These are phyloP conservation scores for Thysanoteuthis rhombus DNA, from an alignment of 2,888 invertebrate genomes.

Conservation along the genomic window DNA sequence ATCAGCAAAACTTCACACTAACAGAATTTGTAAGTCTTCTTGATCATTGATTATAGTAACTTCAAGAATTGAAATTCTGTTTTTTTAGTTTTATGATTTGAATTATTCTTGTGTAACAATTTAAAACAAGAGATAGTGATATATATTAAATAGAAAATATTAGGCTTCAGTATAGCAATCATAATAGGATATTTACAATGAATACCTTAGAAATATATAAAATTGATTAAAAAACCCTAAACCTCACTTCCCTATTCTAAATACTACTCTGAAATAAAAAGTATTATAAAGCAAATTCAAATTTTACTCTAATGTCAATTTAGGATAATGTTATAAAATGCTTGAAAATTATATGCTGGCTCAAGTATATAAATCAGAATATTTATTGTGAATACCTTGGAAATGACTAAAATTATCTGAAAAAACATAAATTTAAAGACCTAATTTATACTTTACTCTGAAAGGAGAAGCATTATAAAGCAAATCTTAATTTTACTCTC, in stretches of 20 bases:
- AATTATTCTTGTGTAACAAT: too few relatives aligned
- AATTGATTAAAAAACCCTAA: neutral
- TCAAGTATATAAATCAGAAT: too few relatives aligned
- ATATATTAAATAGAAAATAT: neutral
- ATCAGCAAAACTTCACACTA: neutral
- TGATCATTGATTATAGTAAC: neutral
- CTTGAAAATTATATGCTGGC: neutral
- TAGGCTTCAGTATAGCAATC: neutral
- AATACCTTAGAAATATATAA: neutral
- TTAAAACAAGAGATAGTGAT: neutral
- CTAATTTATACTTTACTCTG: neutral
- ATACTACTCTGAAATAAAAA: too few relatives aligned
- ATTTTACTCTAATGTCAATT: neutral
- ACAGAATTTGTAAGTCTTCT: neutral
- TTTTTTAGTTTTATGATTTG: neutral
- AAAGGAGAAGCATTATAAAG: neutral
- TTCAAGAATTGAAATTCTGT: neutral
- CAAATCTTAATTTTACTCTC: neutral
- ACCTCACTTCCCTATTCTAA: neutral
- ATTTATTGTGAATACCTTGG: too few relatives aligned
- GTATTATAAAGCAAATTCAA: neutral
- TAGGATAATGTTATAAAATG: neutral
- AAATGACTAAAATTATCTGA: neutral
- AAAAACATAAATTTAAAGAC: neutral
- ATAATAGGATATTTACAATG: neutral